Evolutionary conservation across 2,888 invertebrate species (phyloP).

Genomic region (Rhaphigaster nebulosa): DNA sequence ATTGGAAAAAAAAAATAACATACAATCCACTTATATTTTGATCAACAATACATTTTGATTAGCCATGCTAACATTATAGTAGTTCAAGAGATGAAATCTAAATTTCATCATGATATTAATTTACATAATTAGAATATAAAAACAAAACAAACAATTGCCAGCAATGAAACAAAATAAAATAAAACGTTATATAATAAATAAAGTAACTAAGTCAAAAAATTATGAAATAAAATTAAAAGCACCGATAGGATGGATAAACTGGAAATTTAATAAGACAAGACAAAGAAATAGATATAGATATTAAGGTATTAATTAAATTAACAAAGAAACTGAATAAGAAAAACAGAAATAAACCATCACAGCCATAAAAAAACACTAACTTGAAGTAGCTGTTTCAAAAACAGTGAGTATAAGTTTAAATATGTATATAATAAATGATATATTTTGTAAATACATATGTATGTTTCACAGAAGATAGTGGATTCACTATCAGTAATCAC

Average conservation of each 20-base stretch:
- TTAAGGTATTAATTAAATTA: background rate
- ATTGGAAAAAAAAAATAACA: background rate
- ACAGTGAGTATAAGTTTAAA: slow-evolving; percentile 4
- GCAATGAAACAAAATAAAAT: background rate
- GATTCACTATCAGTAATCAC: background rate
- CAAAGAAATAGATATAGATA: background rate
- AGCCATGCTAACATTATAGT: background rate
- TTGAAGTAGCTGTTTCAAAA: background rate
- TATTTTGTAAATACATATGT: background rate
- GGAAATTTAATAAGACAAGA: background rate
- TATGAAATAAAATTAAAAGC: background rate
- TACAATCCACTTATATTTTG: background rate
- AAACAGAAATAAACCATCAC: background rate
- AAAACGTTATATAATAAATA: background rate
- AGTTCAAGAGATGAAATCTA: background rate
- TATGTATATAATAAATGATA: background rate
- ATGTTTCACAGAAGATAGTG: background rate
- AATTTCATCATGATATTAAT: background rate
- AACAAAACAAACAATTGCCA: background rate
- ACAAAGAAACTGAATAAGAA: background rate
- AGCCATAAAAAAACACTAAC: slow-evolving; percentile 12
- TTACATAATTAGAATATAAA: background rate
- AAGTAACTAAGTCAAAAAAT: background rate
- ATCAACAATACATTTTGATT: slow-evolving; percentile 7
- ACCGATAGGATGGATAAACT: background rate